Conservation (phyloP, 2,113 vertebrate genomes). For the Aspiorhynchus laticeps region DNA sequence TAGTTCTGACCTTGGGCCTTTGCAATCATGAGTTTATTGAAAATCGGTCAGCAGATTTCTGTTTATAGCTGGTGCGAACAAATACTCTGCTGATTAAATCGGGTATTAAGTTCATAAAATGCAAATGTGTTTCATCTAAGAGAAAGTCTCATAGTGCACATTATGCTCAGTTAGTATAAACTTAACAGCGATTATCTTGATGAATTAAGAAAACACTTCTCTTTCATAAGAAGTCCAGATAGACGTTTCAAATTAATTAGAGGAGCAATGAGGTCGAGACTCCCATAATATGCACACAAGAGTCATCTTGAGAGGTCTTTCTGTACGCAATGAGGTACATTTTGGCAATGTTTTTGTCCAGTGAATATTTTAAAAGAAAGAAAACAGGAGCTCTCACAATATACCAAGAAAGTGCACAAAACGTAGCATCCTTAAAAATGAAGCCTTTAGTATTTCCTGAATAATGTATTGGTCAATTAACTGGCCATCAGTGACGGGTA, state of each 20-base stretch:
- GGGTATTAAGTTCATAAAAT: constrained; percentile 41
- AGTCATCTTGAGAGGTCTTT: background rate
- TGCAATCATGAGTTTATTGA: constrained; percentile 42
- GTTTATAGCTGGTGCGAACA: constrained; percentile 34
- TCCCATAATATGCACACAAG: background rate
- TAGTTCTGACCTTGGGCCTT: background rate
- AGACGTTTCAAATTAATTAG: background rate
- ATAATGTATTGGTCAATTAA: constrained; percentile 30
- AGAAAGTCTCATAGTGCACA: constrained; percentile 15
- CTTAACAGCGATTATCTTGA: constrained; percentile 1
- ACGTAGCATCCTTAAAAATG: background rate
- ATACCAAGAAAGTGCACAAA: background rate
- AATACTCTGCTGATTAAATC: constrained; percentile 32
- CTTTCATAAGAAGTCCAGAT: constrained; percentile 10
- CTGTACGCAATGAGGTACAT: background rate
- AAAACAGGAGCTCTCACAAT: background rate
- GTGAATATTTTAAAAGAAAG: background rate
- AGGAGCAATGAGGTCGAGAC: background rate
- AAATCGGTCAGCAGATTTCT: constrained; percentile 51
- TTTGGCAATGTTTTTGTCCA: background rate
- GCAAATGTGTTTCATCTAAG: constrained; percentile 11
- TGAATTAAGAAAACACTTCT: constrained; percentile 6
- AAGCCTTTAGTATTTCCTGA: background rate
- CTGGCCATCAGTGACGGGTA: constrained; percentile 27
- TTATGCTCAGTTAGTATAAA: constrained; percentile 35